phyloP scores from a whole-genome alignment of 2,888 invertebrate species.

The Pristionchus maxplancki region DNA sequence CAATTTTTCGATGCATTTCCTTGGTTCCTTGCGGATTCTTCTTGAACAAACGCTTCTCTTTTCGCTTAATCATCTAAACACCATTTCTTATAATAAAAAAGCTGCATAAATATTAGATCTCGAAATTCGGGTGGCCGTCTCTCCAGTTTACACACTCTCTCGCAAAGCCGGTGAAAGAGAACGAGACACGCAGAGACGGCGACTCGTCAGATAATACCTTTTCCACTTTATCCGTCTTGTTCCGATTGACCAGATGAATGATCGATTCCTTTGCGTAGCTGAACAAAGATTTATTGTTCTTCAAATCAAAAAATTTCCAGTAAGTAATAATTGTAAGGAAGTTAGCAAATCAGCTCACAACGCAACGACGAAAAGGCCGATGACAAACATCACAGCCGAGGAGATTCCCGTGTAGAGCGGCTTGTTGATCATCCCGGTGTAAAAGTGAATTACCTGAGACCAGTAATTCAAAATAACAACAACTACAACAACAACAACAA shows the following conservation, averaged over 20 bases:
- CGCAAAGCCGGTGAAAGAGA: too few species aligned
- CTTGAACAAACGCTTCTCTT: not conserved
- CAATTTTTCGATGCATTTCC: not conserved
- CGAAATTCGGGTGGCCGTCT: too few species aligned
- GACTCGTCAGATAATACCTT: too few species aligned
- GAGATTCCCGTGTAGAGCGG: not conserved
- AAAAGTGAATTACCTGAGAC: not conserved
- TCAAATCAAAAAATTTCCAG: not conserved
- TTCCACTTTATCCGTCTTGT: not conserved
- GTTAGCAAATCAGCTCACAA: too few species aligned
- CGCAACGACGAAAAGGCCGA: not conserved
- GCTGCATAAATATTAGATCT: too few species aligned
- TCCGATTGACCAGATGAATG: not conserved
- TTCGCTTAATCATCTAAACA: not conserved
- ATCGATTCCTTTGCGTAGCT: not conserved
- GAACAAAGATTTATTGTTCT: not conserved
- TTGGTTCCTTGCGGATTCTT: not conserved
- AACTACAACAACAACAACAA: not conserved
- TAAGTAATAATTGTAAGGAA: not conserved
- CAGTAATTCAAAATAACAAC: not conserved
- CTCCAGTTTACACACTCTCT: too few species aligned
- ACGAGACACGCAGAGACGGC: too few species aligned
- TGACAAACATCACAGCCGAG: not conserved
- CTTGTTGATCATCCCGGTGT: not conserved
- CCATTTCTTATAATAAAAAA: too few species aligned